Conservation (phyloP, 2,797 vertebrate genomes). For the Enteromius thamalakanensis region DNA sequence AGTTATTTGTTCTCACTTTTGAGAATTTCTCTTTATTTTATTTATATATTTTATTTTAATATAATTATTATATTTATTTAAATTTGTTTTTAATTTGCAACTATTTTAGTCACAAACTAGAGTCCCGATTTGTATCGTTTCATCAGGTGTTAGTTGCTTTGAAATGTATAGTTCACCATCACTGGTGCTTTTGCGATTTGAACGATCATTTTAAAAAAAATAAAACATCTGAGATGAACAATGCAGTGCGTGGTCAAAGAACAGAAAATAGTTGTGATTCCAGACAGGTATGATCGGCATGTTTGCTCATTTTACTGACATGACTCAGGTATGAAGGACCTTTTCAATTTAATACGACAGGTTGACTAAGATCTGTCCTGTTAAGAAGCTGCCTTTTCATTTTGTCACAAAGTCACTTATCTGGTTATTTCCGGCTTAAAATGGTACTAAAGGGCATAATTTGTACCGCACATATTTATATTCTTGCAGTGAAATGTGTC, state of each 20-base stretch:
- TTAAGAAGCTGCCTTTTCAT: conserved; percentile 5
- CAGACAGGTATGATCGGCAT: conserved; percentile 26
- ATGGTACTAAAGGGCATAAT: background rate
- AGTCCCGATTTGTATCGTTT: background rate
- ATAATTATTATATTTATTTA: no score
- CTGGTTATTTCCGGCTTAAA: background rate
- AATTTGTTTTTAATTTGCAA: no score
- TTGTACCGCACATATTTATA: background rate
- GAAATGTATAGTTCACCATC: background rate
- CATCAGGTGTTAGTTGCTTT: background rate
- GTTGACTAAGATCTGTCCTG: background rate
- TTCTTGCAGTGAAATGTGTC: background rate
- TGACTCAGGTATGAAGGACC: conserved; percentile 18
- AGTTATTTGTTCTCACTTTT: background rate
- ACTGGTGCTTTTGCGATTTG: background rate
- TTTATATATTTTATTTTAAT: no score
- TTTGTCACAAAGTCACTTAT: conserved; percentile 1
- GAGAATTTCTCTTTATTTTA: no score
- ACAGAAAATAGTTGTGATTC: background rate
- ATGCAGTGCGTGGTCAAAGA: background rate
- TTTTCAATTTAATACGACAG: background rate
- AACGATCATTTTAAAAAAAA: background rate
- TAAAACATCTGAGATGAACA: background rate
- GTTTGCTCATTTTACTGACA: conserved; percentile 12
- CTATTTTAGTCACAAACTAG: background rate